These are phyloP conservation scores for Mormoops blainvillei DNA, from an alignment of 2,113 vertebrate genomes.

Conservation along the genomic window DNA sequence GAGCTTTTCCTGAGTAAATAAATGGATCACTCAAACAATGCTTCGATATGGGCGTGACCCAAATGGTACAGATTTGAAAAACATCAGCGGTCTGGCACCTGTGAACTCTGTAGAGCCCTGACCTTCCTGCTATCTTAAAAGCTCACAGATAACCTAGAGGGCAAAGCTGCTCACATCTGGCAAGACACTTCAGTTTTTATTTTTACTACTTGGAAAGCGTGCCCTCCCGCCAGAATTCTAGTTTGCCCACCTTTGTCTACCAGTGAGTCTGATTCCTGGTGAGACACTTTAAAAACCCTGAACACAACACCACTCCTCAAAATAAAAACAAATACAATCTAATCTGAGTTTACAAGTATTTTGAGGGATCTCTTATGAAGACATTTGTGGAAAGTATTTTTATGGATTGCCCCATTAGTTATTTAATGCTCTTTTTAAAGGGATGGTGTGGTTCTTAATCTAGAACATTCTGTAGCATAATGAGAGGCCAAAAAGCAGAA, in stretches of 20 bases:
- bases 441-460: neutral
- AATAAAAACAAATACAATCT: neutral
- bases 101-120: neutral
- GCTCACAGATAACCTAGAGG: neutral
- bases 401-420: neutral
- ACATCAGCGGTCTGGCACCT: neutral
- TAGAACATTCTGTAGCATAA: neutral
- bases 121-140: neutral
- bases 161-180: neutral
- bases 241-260: neutral
- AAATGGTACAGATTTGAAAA: neutral
- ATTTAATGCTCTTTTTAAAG: neutral
- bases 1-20: neutral
- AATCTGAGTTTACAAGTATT: neutral
- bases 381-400: neutral
- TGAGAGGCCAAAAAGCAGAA: neutral
- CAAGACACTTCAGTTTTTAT: neutral
- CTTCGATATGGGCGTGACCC: neutral
- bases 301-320: neutral
- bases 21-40: neutral
- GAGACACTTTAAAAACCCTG: neutral
- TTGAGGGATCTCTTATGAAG: neutral
- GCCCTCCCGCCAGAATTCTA: neutral
- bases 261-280: neutral
- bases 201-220: neutral